phyloP scores from a whole-genome alignment of 2,113 vertebrate genomes.

The Seriola rivoliana region DNA sequence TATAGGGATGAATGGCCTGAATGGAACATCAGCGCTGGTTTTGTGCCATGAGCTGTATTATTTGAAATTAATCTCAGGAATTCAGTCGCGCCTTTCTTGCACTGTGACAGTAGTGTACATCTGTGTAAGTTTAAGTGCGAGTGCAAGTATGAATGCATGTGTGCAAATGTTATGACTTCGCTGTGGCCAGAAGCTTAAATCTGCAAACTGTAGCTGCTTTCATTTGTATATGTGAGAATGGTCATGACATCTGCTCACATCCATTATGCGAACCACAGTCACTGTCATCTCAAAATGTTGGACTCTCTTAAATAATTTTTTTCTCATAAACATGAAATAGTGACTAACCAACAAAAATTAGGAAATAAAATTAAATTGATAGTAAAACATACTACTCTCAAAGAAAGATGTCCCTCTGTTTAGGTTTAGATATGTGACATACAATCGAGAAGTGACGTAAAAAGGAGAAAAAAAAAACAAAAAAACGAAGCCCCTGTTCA shows the following conservation, averaged over 20 bases:
- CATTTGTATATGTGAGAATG: constrained; percentile 7
- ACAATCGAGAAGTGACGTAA: background rate
- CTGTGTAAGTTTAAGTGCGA: background rate
- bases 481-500: background rate
- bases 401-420: background rate
- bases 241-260: constrained; percentile 1
- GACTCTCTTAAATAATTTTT: background rate
- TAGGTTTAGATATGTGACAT: background rate
- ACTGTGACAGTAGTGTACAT: background rate
- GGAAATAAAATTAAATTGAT: constrained; percentile 15
- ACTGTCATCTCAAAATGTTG: constrained; percentile 16
- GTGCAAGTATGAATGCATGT: background rate
- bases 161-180: constrained; percentile 7
- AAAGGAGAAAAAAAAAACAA: background rate
- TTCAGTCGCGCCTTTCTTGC: background rate
- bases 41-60: background rate
- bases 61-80: constrained; percentile 15
- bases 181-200: background rate
- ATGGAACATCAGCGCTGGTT: constrained; percentile 11
- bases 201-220: constrained; percentile 6
- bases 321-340: constrained; percentile 17
- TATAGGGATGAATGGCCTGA: background rate
- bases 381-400: background rate
- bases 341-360: constrained; percentile 8
- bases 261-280: constrained; percentile 41